A percentile compares a stretch with the other conserved stretches of the same genome.
phyloP scores from a whole-genome alignment of 2,888 invertebrate species.

The Ethmia dodecea region DNA sequence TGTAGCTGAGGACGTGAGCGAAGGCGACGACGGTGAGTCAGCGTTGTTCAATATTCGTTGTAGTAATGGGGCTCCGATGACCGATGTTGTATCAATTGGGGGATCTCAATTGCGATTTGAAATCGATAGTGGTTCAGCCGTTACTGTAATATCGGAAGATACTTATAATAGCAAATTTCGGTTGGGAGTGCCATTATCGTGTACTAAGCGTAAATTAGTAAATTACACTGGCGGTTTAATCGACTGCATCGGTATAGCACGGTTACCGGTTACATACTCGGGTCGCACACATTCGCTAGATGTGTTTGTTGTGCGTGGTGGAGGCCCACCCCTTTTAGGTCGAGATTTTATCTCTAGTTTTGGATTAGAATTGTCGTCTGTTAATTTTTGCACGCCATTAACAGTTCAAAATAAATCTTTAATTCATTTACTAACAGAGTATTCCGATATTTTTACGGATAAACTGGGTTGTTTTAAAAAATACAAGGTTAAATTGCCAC shows the following conservation, averaged over 20 bases:
- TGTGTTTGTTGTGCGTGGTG: slow-evolving; percentile 18
- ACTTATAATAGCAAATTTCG: slow-evolving; percentile 13
- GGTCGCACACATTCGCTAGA: slow-evolving; percentile 9
- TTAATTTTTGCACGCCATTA: neutral
- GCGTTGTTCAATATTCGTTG: slow-evolving; percentile 9
- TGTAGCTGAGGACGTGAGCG: slow-evolving; percentile 1
- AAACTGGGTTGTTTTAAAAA: slow-evolving; percentile 10
- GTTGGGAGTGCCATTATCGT: slow-evolving; percentile 15
- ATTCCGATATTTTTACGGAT: slow-evolving; percentile 3
- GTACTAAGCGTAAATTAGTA: slow-evolving; percentile 11
- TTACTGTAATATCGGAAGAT: slow-evolving; percentile 16
- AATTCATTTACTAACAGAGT: neutral
- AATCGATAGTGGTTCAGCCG: slow-evolving; percentile 19
- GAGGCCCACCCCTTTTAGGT: slow-evolving; percentile 21
- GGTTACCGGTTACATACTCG: slow-evolving; percentile 10
- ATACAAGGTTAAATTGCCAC: slow-evolving; percentile 12
- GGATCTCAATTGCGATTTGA: slow-evolving; percentile 7
- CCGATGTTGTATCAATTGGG: slow-evolving; percentile 3
- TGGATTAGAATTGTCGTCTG: slow-evolving; percentile 8
- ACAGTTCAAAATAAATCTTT: neutral
- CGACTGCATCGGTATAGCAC: slow-evolving; percentile 12
- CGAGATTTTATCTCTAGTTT: slow-evolving; percentile 17
- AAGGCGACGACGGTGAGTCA: slow-evolving; percentile 1
- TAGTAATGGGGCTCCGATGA: slow-evolving; percentile 10
- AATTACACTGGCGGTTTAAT: slow-evolving; percentile 17